Base-by-base conservation (phyloP, 2,113 vertebrate species). In the Anseranas semipalmata region DNA sequence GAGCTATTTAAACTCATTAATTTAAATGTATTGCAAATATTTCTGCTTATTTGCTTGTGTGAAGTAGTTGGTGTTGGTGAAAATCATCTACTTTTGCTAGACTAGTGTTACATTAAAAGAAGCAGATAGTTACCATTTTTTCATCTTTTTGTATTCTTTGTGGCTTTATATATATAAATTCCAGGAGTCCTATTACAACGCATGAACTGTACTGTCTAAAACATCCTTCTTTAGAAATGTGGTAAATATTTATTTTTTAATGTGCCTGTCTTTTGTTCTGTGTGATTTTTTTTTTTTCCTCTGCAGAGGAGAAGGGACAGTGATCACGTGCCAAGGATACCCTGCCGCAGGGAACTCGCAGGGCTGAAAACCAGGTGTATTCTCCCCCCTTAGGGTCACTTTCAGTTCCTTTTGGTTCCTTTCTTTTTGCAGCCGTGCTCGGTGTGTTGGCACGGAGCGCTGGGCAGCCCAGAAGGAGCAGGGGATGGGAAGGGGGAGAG, bases 301-400 rank as follows among this genome's bases (percentile, higher is more conserved):
- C 48, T 52, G 72, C 45, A 20, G 24, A 20, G 27, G 19, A 50
- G 72, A 22, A 71, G 50, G 58, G 27, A 27, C 71, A 41, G 20
- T 53, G 45, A 45, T 66, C 55, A n/a, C n/a, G n/a, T n/a, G n/a
- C n/a, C 12, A 6, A 25, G 28, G 12, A 10, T 66, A 28, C 52
- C 16, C n/a, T 15, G 19, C 2, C 1, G 22, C 6, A 8, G 28
- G 46, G 59, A 62, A 15, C 53, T 52, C 1, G 0, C 32, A 17
- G 41, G 15, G 33, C 66, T 62, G 24, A 12, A 68, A 74, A 41
- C 8, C 60, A 35, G 28, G 8, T 60, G 15, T 67, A 27, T 16
- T 60, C n/a, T 56, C 15, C 16, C 52, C 17, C 24, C 21, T 35
- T 25, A n/a, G 72, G 32, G 53, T 39, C 20, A 2, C 21, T 2